Evolutionary conservation across 1,140 invertebrate genomes (phyloP).

Genomic region (Atta cephalotes): DNA sequence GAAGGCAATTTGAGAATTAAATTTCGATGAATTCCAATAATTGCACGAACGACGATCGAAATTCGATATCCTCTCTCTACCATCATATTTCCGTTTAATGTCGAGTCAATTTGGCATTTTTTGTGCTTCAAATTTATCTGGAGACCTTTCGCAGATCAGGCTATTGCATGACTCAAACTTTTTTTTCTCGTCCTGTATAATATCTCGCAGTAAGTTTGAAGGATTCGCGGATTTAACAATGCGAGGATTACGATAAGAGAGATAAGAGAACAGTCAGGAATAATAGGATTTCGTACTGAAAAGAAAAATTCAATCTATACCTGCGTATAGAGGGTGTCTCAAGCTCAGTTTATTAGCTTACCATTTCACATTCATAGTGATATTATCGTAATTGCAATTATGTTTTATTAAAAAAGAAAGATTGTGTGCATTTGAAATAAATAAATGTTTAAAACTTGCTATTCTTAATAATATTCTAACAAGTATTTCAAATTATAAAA

Average conservation of each 20-base stretch:
- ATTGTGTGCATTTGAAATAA: neutral
- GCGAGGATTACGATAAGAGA: constrained; percentile 55
- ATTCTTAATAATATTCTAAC: neutral
- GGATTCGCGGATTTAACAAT: constrained; percentile 44
- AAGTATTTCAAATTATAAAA: neutral
- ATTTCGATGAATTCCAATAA: constrained; percentile 47
- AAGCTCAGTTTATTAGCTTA: neutral
- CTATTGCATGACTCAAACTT: neutral
- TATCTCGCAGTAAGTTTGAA: constrained; percentile 1
- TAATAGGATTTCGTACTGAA: constrained; percentile 46
- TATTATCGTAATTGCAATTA: neutral
- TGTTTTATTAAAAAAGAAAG: neutral
- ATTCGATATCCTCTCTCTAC: constrained; percentile 36
- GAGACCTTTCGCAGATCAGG: neutral
- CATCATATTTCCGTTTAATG: constrained; percentile 26
- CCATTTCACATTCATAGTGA: neutral
- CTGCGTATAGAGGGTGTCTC: neutral
- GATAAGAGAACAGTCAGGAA: constrained; percentile 35
- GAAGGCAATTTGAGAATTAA: constrained; percentile 51
- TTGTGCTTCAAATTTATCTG: constrained; percentile 6
- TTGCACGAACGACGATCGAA: constrained; percentile 35
- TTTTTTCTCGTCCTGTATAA: neutral
- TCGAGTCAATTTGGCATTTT: constrained; percentile 41
- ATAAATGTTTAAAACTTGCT: neutral
- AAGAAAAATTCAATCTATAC: constrained; percentile 52